Evolutionary conservation across 2,113 vertebrate species (phyloP).

Genomic region (Xenus cinereus): DNA sequence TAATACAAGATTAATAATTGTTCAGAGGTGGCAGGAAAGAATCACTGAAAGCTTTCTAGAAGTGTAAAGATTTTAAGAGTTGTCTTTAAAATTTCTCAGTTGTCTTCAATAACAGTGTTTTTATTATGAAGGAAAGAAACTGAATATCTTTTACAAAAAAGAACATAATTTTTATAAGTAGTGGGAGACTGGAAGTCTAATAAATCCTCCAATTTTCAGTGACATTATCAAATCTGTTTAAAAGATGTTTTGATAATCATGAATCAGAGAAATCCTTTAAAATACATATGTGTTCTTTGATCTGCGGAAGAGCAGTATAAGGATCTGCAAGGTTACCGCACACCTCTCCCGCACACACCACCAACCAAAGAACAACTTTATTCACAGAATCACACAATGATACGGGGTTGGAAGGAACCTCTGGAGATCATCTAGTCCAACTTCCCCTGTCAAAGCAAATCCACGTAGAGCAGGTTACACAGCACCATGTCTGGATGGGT

Average conservation of each 20-base stretch:
- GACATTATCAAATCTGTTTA: not conserved
- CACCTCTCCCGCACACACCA: fast-evolving
- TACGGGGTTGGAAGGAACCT: too few species aligned
- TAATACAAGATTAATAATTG: not conserved
- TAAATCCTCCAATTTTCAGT: not conserved
- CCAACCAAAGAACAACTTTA: not conserved
- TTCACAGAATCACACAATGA: not conserved
- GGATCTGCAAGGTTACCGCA: not conserved
- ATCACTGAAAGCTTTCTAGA: not conserved
- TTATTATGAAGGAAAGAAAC: not conserved
- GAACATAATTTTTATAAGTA: not conserved
- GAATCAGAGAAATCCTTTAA: not conserved
- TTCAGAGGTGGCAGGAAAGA: not conserved
- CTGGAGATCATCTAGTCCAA: too few species aligned
- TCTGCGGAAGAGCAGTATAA: not conserved
- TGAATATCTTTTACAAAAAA: not conserved
- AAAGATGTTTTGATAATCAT: not conserved
- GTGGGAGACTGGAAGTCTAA: not conserved
- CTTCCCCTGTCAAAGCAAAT: too few species aligned
- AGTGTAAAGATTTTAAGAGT: not conserved
- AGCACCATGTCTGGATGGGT: too few species aligned
- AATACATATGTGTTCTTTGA: not conserved
- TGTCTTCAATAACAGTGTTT: not conserved
- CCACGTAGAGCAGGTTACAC: too few species aligned
- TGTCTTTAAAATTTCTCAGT: not conserved